Percentiles rank a stretch among this genome's conserved stretches.
These are phyloP conservation scores for Luehdorfia chinensis DNA, from an alignment of 1,140 invertebrate genomes.

Conservation along the genomic window DNA sequence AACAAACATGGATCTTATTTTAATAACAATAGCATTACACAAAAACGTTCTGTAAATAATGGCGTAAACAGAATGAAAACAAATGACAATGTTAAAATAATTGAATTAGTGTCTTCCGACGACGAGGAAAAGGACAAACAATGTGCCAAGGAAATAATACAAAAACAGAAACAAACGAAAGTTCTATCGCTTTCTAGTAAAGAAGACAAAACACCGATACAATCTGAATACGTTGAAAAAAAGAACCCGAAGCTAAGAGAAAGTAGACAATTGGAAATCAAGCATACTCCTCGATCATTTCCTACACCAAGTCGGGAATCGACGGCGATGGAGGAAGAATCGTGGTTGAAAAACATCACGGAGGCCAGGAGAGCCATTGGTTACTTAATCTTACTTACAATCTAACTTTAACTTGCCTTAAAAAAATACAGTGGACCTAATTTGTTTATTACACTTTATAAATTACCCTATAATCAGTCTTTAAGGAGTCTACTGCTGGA, in stretches of 20 bases:
- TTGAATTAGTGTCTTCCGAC: conserved; percentile 38
- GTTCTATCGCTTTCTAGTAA: conserved; percentile 17
- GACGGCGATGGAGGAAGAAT: conserved; percentile 83
- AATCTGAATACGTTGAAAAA: conserved; percentile 60
- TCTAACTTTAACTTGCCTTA: too few species aligned
- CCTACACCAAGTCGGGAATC: conserved; percentile 91
- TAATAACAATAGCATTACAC: not conserved
- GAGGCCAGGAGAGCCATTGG: conserved; percentile 84
- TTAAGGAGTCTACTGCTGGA: too few species aligned
- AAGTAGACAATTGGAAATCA: conserved; percentile 80
- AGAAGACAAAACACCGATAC: conserved; percentile 33
- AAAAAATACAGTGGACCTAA: too few species aligned
- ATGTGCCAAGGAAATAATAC: conserved; percentile 3
- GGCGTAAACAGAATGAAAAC: not conserved
- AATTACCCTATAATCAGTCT: too few species aligned
- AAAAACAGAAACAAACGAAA: conserved; percentile 13
- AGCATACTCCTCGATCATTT: conserved; percentile 87
- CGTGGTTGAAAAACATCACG: conserved; percentile 89
- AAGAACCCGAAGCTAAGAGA: conserved; percentile 79
- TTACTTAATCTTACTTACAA: too few species aligned
- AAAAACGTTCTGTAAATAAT: not conserved
- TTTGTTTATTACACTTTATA: too few species aligned
- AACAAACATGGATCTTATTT: not conserved
- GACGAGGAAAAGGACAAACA: conserved; percentile 22
- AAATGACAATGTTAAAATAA: conserved; percentile 30